Evolutionary conservation across 2,113 vertebrate species (phyloP).

Genomic region (Arenaria interpres): DNA sequence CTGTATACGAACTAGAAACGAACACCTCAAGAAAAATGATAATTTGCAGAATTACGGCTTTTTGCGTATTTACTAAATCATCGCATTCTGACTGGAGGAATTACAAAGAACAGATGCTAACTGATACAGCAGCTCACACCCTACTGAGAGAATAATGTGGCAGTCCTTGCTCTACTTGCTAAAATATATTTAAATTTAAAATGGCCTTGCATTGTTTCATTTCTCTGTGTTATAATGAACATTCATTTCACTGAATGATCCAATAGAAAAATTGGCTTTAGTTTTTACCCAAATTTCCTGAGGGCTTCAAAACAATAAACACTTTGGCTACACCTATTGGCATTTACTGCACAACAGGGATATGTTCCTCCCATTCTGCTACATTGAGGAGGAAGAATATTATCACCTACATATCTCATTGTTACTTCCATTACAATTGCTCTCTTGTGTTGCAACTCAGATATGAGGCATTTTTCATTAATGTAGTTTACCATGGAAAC

Average conservation of each 20-base stretch:
- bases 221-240: slow-evolving; percentile 65
- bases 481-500: slow-evolving; percentile 72
- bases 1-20: slow-evolving; percentile 20
- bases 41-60: slow-evolving; percentile 18
- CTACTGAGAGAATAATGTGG: slow-evolving; percentile 75
- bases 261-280: slow-evolving; percentile 60
- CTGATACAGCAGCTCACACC: slow-evolving; percentile 54
- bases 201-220: slow-evolving; percentile 66
- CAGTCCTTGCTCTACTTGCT: slow-evolving; percentile 61
- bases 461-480: slow-evolving; percentile 68
- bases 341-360: slow-evolving; percentile 33
- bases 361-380: slow-evolving; percentile 38
- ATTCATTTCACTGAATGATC: slow-evolving; percentile 58
- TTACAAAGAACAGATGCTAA: slow-evolving; percentile 76
- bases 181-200: slow-evolving; percentile 76
- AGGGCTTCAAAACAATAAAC: slow-evolving; percentile 60
- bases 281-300: slow-evolving; percentile 60
- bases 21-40: slow-evolving; percentile 57
- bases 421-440: slow-evolving; percentile 68
- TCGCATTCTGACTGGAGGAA: slow-evolving; percentile 65
- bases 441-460: slow-evolving; percentile 67
- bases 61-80: slow-evolving; percentile 72
- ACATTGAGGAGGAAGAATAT: slow-evolving; percentile 42
- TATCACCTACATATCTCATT: slow-evolving; percentile 61
- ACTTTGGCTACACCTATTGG: slow-evolving; percentile 42